Evolutionary conservation across 2,888 invertebrate species (phyloP).

Genomic region (Serripes groenlandicus): DNA sequence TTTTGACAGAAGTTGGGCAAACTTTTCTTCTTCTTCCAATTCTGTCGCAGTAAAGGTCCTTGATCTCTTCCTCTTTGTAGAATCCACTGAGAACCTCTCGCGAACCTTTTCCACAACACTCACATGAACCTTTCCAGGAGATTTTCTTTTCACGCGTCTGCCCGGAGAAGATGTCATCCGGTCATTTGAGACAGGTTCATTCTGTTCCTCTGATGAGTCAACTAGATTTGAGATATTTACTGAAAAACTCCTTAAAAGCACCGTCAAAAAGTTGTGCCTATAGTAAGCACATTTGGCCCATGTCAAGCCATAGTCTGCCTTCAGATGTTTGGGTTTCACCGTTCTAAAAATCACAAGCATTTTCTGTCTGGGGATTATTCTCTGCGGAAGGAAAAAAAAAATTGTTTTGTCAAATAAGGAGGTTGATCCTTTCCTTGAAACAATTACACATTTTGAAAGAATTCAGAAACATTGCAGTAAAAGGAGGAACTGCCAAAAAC

Average conservation of each 20-base stretch:
- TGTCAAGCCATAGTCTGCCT: not conserved
- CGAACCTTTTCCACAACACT: not conserved
- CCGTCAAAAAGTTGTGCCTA: not conserved
- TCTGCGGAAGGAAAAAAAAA: too few relatives aligned
- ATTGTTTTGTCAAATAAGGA: too few relatives aligned
- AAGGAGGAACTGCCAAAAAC: too few relatives aligned
- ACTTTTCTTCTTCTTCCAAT: constrained; percentile 13
- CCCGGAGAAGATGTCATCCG: not conserved
- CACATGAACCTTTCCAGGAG: not conserved
- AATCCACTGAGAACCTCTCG: too few relatives aligned
- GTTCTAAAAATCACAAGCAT: not conserved
- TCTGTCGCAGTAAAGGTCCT: constrained; percentile 3
- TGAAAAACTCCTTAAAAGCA: not conserved
- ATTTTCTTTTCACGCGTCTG: not conserved
- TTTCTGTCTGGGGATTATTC: too few relatives aligned
- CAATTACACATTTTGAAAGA: too few relatives aligned
- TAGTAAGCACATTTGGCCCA: constrained; percentile 2
- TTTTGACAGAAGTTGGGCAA: not conserved
- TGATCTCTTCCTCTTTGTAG: not conserved
- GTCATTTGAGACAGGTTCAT: not conserved
- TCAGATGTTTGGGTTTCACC: not conserved
- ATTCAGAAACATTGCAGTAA: too few relatives aligned
- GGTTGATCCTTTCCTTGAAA: too few relatives aligned
- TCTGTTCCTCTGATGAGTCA: too few relatives aligned
- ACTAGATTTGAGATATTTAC: too few relatives aligned